Conservation (phyloP, 2,113 vertebrate genomes). For the Fulica atra region DNA sequence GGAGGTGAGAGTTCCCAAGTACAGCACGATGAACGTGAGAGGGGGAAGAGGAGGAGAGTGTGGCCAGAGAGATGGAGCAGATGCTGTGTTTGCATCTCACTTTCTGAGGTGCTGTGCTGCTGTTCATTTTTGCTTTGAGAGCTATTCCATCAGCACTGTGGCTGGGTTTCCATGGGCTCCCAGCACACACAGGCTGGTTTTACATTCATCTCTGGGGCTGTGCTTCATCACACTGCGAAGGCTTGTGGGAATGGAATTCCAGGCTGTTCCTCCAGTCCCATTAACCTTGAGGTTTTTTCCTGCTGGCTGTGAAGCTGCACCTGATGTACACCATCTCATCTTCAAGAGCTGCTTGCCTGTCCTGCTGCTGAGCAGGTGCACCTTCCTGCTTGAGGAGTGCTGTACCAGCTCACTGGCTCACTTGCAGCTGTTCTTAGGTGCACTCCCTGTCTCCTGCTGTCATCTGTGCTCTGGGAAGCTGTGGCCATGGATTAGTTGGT, state of each 20-base stretch:
- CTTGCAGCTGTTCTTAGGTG: background rate
- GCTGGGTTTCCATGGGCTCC: background rate
- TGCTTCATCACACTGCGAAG: background rate
- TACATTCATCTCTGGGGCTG: background rate
- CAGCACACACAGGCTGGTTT: background rate
- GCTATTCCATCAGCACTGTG: background rate
- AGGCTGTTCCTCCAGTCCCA: background rate
- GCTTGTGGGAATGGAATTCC: background rate
- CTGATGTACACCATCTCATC: accelerated
- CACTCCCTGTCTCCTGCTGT: accelerated
- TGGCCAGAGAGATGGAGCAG: background rate
- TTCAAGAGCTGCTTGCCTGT: background rate
- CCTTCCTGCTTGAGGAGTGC: background rate
- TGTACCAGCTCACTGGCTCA: accelerated
- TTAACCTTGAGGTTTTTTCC: background rate
- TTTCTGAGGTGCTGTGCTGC: background rate
- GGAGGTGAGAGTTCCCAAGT: background rate
- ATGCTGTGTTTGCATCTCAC: background rate
- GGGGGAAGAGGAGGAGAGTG: background rate
- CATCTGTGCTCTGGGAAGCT: background rate
- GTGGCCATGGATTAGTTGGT: background rate
- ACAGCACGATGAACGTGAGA: accelerated
- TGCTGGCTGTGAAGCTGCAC: background rate
- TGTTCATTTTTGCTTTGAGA: accelerated
- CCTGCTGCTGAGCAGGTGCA: background rate